phyloP scores from a whole-genome alignment of 2,113 vertebrate genomes.

The Pelodiscus sinensis region DNA sequence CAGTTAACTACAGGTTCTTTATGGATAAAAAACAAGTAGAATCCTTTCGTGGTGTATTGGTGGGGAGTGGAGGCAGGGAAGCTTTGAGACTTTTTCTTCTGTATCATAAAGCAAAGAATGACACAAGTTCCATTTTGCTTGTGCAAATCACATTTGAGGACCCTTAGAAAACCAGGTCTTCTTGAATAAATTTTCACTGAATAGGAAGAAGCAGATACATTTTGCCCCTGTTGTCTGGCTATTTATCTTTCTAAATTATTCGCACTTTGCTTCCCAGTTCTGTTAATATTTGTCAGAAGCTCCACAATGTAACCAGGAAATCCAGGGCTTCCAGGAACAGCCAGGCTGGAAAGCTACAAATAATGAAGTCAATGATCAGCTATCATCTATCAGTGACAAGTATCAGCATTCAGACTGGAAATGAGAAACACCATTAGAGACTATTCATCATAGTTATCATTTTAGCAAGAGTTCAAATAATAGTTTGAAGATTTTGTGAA shows the following conservation, averaged over 20 bases:
- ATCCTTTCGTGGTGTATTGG: background rate
- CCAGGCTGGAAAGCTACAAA: constrained; percentile 39
- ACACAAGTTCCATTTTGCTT: background rate
- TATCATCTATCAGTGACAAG: constrained; percentile 50
- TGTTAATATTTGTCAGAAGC: constrained; percentile 29
- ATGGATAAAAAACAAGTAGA: background rate
- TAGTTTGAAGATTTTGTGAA: background rate
- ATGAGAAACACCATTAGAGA: constrained; percentile 1
- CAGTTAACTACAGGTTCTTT: background rate
- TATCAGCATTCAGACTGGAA: constrained; percentile 18
- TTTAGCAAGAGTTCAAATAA: background rate
- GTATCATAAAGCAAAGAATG: background rate
- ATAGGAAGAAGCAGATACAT: background rate
- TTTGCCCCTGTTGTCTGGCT: background rate
- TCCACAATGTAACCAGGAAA: background rate
- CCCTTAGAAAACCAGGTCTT: background rate
- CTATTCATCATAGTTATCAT: constrained; percentile 32
- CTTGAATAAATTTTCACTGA: background rate
- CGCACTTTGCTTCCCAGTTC: background rate
- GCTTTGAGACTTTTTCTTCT: background rate
- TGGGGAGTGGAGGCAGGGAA: background rate
- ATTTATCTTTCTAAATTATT: background rate
- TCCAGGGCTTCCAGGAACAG: constrained; percentile 13
- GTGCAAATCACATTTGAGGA: background rate
- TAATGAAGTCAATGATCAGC: constrained; percentile 38